Percentiles rank a stretch among this genome's conserved stretches.
phyloP scores from a whole-genome alignment of 2,113 vertebrate species.

The Hippocampus barbouri region DNA sequence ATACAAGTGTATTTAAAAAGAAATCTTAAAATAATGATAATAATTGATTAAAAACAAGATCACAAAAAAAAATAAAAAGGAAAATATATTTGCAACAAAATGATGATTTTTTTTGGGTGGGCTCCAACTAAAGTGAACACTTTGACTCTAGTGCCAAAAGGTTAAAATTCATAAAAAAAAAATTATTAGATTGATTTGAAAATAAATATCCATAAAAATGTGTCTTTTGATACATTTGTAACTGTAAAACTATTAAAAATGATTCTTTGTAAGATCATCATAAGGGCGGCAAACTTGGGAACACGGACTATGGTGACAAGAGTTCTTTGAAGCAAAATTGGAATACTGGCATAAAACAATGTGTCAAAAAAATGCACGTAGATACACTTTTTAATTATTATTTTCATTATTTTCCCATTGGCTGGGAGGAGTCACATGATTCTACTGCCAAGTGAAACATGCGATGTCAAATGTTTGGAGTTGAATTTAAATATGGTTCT shows the following conservation, averaged over 20 bases:
- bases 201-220: not conserved
- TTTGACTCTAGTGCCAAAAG: too few relatives aligned
- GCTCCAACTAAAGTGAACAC: too few relatives aligned
- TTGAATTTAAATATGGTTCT: too few relatives aligned
- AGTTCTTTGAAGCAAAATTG: not conserved
- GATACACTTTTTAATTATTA: too few relatives aligned
- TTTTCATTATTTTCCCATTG: too few relatives aligned
- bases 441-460: not conserved
- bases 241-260: not conserved
- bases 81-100: not conserved
- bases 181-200: not conserved
- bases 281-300: not conserved
- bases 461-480: too few relatives aligned
- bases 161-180: too few relatives aligned
- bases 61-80: not conserved
- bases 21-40: too few relatives aligned
- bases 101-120: too few relatives aligned
- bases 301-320: not conserved
- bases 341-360: too few relatives aligned
- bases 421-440: not conserved
- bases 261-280: not conserved
- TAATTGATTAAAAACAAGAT: too few relatives aligned
- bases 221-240: not conserved
- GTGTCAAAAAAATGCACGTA: too few relatives aligned
- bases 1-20: not conserved